These are phyloP conservation scores for Centropyge bicolor DNA, from an alignment of 2,797 vertebrate species.

Conservation along the genomic window DNA sequence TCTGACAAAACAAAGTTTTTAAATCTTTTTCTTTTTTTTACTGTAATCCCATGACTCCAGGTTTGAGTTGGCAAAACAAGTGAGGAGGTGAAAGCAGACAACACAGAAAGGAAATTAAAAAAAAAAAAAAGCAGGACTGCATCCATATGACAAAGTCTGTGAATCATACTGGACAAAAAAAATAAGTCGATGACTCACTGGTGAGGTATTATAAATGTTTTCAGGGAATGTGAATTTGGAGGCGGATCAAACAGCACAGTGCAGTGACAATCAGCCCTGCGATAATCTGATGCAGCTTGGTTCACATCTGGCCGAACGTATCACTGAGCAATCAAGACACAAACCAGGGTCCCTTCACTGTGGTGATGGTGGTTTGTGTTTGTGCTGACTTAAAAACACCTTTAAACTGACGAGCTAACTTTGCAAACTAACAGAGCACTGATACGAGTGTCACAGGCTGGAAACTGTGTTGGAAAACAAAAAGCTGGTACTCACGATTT, in stretches of 20 bases:
- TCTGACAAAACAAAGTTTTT: not conserved
- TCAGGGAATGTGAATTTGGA: constrained; percentile 46
- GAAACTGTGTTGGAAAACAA: constrained; percentile 25
- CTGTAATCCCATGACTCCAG: constrained; percentile 21
- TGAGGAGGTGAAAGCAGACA: constrained; percentile 13
- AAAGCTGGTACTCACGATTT: constrained; percentile 73
- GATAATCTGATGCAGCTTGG: constrained; percentile 28
- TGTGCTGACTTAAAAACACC: constrained; percentile 14
- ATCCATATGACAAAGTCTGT: constrained; percentile 46
- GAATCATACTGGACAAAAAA: constrained; percentile 43
- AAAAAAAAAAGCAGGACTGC: constrained; percentile 30
- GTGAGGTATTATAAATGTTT: constrained; percentile 64
- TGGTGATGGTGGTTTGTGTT: not conserved
- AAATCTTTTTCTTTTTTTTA: not conserved
- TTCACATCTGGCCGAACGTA: constrained; percentile 47
- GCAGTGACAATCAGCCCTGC: not conserved
- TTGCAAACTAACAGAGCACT: constrained; percentile 23
- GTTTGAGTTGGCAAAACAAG: constrained; percentile 35
- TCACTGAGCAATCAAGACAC: constrained; percentile 12
- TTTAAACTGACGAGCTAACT: constrained; percentile 4
- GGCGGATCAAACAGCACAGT: constrained; percentile 39
- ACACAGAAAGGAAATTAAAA: constrained; percentile 31
- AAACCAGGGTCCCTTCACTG: constrained; percentile 3
- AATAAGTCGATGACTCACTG: constrained; percentile 67
- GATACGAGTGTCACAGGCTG: constrained; percentile 16